Base-by-base conservation (phyloP, 2,888 invertebrate species). In the Meloe dianella region DNA sequence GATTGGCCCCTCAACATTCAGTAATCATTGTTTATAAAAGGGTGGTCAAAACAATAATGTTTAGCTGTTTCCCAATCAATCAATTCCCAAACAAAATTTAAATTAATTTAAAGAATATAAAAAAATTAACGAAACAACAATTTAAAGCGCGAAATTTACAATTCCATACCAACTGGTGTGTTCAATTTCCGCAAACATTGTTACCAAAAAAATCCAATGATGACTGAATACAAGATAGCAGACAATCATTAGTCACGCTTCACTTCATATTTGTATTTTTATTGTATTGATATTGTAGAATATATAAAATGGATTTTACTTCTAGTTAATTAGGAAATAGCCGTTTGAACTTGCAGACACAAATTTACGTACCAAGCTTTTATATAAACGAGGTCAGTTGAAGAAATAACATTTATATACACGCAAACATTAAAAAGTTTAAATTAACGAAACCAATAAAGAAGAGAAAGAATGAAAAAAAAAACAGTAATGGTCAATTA, bases 1-100 rank as follows among this genome's bases (percentile, higher is more conserved):
- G 61, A 0, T 47, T 20, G 2, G 20, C 47, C 47, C 7, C 17
- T 47, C n/a, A 6, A 38, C 8, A 47, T 20, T 7, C 20, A 35
- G 14, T 35, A 5, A 35, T 35, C 35, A 35, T 35, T 35, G 14
- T 14, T 2, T 14, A 14, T 14, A 35, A 14, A 35, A 32, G 67
- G 69, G 66, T 68, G 65, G 65, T 29, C 67, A 12, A 32, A 17
- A 14, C n/a, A n/a, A n/a, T n/a, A n/a, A n/a, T n/a, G n/a, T n/a
- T n/a, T n/a, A n/a, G n/a, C n/a, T n/a, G n/a, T n/a, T n/a, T n/a
- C n/a, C n/a, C n/a, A n/a, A n/a, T n/a, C n/a, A n/a, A n/a, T n/a
- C n/a, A n/a, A n/a, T n/a, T n/a, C n/a, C n/a, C n/a, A n/a, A n/a
- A n/a, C 2, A 56, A 56, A 3, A 20, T 20, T 56, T n/a, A 12